These are phyloP conservation scores for Suillia variegata DNA, from an alignment of 2,888 invertebrate genomes.

Conservation along the genomic window DNA sequence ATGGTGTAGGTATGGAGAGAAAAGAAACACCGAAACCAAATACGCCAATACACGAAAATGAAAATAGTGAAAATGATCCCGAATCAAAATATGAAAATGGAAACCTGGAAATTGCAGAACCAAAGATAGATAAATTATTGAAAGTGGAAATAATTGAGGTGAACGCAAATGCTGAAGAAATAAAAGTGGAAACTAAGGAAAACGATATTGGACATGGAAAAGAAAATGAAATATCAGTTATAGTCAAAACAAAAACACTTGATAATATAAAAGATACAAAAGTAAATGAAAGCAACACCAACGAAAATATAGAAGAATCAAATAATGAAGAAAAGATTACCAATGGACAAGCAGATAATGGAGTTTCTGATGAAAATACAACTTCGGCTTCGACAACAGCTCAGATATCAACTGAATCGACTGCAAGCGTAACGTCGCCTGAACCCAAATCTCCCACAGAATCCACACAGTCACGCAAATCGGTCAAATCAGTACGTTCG, in stretches of 20 bases:
- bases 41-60: constrained; percentile 29
- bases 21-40: constrained; percentile 32
- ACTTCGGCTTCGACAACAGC: background rate
- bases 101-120: background rate
- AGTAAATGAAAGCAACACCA: too few species aligned
- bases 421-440: background rate
- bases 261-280: too few species aligned
- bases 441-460: constrained; percentile 35
- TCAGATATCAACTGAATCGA: background rate
- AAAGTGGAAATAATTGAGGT: background rate
- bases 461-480: constrained; percentile 34
- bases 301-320: too few species aligned
- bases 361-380: background rate
- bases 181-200: background rate
- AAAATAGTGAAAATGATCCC: constrained; percentile 1
- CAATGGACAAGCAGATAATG: too few species aligned
- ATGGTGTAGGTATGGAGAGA: constrained; percentile 23
- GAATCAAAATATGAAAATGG: too few species aligned
- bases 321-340: too few species aligned
- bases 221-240: too few species aligned
- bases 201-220: too few species aligned
- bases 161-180: background rate
- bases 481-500: constrained; percentile 38
- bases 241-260: too few species aligned
- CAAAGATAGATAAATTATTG: too few species aligned